phyloP scores from a whole-genome alignment of 2,113 vertebrate species.

The Thalassoma bifasciatum region DNA sequence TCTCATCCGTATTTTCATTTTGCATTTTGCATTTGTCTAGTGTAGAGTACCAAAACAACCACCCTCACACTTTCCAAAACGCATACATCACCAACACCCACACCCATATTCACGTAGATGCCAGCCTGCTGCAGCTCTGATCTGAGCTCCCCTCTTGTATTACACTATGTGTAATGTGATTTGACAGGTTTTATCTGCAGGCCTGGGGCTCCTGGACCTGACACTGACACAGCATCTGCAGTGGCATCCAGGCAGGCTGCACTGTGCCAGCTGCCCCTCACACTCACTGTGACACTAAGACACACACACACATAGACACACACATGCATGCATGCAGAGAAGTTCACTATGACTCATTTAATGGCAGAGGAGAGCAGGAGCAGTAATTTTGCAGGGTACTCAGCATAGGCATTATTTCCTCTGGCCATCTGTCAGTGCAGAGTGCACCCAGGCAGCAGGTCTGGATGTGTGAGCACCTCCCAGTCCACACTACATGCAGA shows the following conservation, averaged over 20 bases:
- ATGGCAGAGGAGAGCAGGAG: slow-evolving; percentile 34
- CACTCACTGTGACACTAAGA: slow-evolving; percentile 33
- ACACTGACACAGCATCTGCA: slow-evolving; percentile 29
- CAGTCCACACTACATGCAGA: neutral
- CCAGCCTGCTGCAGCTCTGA: slow-evolving; percentile 37
- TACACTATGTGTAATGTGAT: slow-evolving; percentile 37
- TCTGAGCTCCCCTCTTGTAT: slow-evolving; percentile 38
- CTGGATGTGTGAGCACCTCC: slow-evolving; percentile 19
- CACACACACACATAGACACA: slow-evolving; percentile 1
- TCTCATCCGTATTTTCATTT: slow-evolving; percentile 29
- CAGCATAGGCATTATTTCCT: slow-evolving; percentile 40
- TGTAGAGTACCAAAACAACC: slow-evolving; percentile 42
- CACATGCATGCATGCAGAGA: slow-evolving; percentile 11
- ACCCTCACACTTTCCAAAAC: slow-evolving; percentile 52
- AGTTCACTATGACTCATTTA: slow-evolving; percentile 44
- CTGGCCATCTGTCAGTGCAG: slow-evolving; percentile 50
- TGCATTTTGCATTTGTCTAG: slow-evolving; percentile 13
- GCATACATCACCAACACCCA: slow-evolving; percentile 54
- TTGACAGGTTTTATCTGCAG: slow-evolving; percentile 57
- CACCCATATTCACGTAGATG: slow-evolving; percentile 39
- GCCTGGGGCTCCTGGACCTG: slow-evolving; percentile 40
- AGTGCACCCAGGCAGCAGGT: slow-evolving; percentile 34
- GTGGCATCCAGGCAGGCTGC: slow-evolving; percentile 33
- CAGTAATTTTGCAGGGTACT: slow-evolving; percentile 30
- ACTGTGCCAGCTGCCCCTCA: slow-evolving; percentile 53